Conservation (phyloP, 2,888 invertebrate genomes). For the Yponomeuta sedellus region DNA sequence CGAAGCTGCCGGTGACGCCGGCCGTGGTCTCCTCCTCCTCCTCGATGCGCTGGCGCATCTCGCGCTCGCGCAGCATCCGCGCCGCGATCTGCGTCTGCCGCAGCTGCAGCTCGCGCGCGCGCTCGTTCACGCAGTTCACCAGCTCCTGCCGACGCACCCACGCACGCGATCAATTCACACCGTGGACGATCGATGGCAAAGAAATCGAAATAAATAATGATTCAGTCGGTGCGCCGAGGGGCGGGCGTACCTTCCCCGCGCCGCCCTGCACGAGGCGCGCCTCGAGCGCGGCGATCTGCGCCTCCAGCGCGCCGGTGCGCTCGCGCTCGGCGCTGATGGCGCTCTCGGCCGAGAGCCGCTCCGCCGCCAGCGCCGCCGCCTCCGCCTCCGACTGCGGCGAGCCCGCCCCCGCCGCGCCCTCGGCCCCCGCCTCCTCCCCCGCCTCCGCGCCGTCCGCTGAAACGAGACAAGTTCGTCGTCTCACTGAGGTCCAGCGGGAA, state of each 20-base stretch:
- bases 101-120: slow-evolving; percentile 92
- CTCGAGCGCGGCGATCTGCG: slow-evolving; percentile 90
- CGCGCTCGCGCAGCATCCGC: slow-evolving; percentile 89
- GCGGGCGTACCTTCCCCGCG: slow-evolving; percentile 32
- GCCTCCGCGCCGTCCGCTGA: neutral
- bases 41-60: slow-evolving; percentile 96
- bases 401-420: neutral
- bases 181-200: too few species aligned
- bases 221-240: neutral
- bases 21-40: slow-evolving; percentile 94
- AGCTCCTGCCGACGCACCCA: too few species aligned
- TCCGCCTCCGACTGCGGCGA: slow-evolving; percentile 41
- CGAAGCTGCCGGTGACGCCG: slow-evolving; percentile 93
- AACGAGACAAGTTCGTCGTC: neutral
- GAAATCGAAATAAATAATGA: neutral
- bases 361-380: slow-evolving; percentile 64
- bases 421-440: neutral
- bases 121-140: slow-evolving; percentile 95
- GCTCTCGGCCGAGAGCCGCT: slow-evolving; percentile 58
- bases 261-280: slow-evolving; percentile 93
- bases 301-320: slow-evolving; percentile 84
- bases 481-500: too few species aligned
- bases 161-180: too few species aligned
- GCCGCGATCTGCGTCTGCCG: slow-evolving; percentile 90
- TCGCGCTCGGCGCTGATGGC: slow-evolving; percentile 82